Evolutionary conservation across 1,140 invertebrate species (phyloP).

Genomic region (Diuraphis noxia): DNA sequence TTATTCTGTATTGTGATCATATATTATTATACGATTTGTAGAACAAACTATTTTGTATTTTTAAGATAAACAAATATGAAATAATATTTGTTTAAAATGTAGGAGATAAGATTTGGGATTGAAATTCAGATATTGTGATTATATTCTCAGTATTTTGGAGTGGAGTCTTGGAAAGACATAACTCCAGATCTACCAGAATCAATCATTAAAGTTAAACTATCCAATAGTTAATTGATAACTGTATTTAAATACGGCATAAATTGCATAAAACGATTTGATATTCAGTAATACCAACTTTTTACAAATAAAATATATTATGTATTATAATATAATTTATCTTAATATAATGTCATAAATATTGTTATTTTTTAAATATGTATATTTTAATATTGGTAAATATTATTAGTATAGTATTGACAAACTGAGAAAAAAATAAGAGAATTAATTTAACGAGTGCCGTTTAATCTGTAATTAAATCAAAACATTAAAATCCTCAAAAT

Average conservation of each 20-base stretch:
- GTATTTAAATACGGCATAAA: neutral
- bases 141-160: too few species aligned
- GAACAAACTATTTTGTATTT: neutral
- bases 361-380: too few species aligned
- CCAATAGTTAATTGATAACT: too few species aligned
- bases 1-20: neutral
- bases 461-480: neutral
- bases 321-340: too few species aligned
- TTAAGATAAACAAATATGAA: neutral
- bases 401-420: neutral
- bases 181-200: too few species aligned
- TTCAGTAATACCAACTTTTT: neutral
- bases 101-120: neutral
- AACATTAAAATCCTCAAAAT: neutral
- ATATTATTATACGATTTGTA: neutral
- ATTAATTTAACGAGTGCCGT: neutral
- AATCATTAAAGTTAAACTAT: too few species aligned
- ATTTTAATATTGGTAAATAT: too few species aligned
- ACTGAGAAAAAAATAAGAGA: neutral
- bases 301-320: too few species aligned
- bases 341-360: too few species aligned
- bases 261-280: too few species aligned
- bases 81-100: neutral
- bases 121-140: neutral
- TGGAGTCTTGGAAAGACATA: too few species aligned